Evolutionary conservation across 2,113 vertebrate genomes (phyloP), one percentile per base, ranked within the genome.

Genomic region (Psittacus erithacus): DNA sequence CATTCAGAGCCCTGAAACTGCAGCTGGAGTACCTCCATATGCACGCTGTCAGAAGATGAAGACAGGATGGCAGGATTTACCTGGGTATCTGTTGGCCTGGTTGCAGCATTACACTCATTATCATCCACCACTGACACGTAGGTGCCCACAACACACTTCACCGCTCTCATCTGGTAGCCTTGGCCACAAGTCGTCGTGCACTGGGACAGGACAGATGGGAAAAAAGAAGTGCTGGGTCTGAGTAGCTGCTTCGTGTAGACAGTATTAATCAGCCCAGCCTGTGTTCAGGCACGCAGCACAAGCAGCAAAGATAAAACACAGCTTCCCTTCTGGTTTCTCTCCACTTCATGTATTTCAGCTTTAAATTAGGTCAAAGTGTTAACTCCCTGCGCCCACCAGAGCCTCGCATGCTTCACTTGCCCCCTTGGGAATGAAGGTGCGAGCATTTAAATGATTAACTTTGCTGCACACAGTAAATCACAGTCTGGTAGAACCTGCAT

Each of bases 151-250:
- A 99, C 97, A 95, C 99, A 99, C 94, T 99, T 99, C 94, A 99
- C 99, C 0, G 98, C 99, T 96, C 99, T 98, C 97, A 98, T 98
- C 96, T 99, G 99, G 97, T 99, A 99, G 69, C 99, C 99, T 79
- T 98, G 98, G 67, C 99, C 99, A 95, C 99, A 99, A 27, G 99
- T 99, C 90, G 98, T 97, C 9, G 99, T 99, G 98, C 99, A 99
- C 99, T 99, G 95, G 35, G 90, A 70, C 22, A 71, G 82, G 43
- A 82, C 35, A 95, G 75, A 8, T 3, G 10, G 14, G 22, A 83
- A 50, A 95, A 95, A 62, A 93, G 67, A 85, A 81, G 31, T 5
- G 41, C 44, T 50, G 41, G 67, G 38, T 86, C 39, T 92, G 74
- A 93, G 75, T 24, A 82, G 44, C 35, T 62, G 64, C 64, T 86